phyloP scores from a whole-genome alignment of 2,113 vertebrate genomes.

The Leptobrachium ailaonicum region DNA sequence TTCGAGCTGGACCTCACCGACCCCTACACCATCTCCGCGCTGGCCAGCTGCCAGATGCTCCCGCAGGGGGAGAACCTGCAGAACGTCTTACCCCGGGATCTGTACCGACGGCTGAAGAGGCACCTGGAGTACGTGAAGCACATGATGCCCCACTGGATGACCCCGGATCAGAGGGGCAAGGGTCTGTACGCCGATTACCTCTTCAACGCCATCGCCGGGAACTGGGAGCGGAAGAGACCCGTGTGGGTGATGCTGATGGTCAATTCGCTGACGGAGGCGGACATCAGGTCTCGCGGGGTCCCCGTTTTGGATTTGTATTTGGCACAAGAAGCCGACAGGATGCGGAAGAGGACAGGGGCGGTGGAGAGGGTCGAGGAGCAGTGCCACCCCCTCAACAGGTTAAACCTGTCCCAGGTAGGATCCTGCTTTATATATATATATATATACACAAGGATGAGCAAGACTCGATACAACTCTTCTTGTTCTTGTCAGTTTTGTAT shows the following conservation, averaged over 20 bases:
- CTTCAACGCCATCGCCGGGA: conserved; percentile 94
- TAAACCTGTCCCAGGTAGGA: conserved; percentile 96
- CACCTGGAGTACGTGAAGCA: conserved; percentile 96
- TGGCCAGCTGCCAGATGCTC: conserved; percentile 93
- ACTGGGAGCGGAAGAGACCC: conserved; percentile 97
- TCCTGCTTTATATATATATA: no score
- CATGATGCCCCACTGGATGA: conserved; percentile 98
- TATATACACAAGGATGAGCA: no score
- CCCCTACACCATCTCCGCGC: conserved; percentile 90
- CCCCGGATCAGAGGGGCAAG: conserved; percentile 87
- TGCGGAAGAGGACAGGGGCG: conserved; percentile 87
- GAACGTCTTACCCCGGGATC: conserved; percentile 85
- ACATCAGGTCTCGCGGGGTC: conserved; percentile 89
- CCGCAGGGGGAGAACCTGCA: conserved; percentile 92
- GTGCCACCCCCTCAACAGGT: conserved; percentile 92
- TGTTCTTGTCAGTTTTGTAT: no score
- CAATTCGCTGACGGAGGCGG: conserved; percentile 93
- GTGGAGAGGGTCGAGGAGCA: conserved; percentile 96
- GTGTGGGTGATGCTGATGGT: conserved; percentile 99
- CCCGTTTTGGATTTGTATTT: conserved; percentile 93
- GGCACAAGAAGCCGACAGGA: conserved; percentile 89
- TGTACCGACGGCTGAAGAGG: conserved; percentile 93
- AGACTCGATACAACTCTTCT: no score
- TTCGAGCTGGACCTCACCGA: conserved; percentile 95
- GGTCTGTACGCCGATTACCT: conserved; percentile 95